Percentiles rank a stretch among this genome's conserved stretches.
Evolutionary conservation across 2,888 invertebrate genomes (phyloP).

Genomic region (Rhyacophila evoluta): DNA sequence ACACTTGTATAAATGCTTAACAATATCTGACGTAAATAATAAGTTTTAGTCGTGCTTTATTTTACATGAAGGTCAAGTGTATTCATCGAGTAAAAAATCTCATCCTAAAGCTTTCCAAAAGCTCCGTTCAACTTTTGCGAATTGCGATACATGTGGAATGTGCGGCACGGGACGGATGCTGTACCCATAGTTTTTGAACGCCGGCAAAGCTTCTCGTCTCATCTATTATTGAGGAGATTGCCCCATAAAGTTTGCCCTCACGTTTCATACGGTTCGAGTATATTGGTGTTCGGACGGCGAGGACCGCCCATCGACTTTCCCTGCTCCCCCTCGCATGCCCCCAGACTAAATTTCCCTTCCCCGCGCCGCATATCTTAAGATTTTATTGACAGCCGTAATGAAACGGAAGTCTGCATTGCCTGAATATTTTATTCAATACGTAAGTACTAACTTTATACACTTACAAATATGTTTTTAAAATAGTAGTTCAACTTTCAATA

Average conservation of each 20-base stretch:
- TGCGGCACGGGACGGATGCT: slow-evolving; percentile 1
- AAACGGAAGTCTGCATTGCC: neutral
- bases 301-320: slow-evolving; percentile 3
- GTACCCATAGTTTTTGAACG: slow-evolving; percentile 44
- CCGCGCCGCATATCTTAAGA: slow-evolving; percentile 1
- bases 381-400: slow-evolving; percentile 41
- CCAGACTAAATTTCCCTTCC: neutral
- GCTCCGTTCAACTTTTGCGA: slow-evolving; percentile 1
- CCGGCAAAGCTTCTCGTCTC: slow-evolving; percentile 60
- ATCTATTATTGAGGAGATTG: slow-evolving; percentile 69
- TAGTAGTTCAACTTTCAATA: no score
- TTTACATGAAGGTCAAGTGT: no score
- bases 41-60: no score
- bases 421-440: neutral
- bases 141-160: neutral
- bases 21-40: no score
- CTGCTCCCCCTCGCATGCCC: slow-evolving; percentile 29
- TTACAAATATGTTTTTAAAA: no score
- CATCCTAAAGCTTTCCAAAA: no score
- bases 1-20: no score
- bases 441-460: no score
- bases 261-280: slow-evolving; percentile 49
- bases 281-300: slow-evolving; percentile 23
- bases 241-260: slow-evolving; percentile 59
- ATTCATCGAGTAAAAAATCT: no score